phyloP scores from a whole-genome alignment of 2,888 invertebrate genomes.

The Blastobasis adustella region DNA sequence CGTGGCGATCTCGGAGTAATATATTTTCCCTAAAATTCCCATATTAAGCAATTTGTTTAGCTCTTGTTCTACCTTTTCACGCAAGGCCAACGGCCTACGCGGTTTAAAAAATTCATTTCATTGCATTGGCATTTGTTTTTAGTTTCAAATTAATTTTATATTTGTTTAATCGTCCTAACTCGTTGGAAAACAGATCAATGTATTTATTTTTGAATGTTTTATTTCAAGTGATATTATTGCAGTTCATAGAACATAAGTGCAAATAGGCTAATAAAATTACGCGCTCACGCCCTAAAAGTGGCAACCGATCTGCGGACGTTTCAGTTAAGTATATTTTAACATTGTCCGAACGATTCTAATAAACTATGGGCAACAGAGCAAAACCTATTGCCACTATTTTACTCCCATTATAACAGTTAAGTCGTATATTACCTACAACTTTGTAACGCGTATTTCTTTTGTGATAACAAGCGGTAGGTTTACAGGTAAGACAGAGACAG shows the following conservation, averaged over 20 bases:
- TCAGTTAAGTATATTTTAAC: too few species aligned
- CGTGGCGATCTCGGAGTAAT: constrained; percentile 9
- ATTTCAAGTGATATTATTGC: too few species aligned
- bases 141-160: constrained; percentile 11
- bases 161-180: constrained; percentile 10
- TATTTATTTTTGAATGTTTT: neutral
- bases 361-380: too few species aligned
- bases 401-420: too few species aligned
- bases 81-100: constrained; percentile 11
- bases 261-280: constrained; percentile 9
- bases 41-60: constrained; percentile 9
- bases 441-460: too few species aligned
- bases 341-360: too few species aligned
- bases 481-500: too few species aligned
- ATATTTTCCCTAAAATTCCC: constrained; percentile 11
- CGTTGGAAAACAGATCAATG: constrained; percentile 4
- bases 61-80: constrained; percentile 11
- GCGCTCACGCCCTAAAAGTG: too few species aligned
- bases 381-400: too few species aligned
- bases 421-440: too few species aligned
- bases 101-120: constrained; percentile 12
- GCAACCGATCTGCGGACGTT: too few species aligned
- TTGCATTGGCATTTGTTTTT: constrained; percentile 7
- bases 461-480: too few species aligned
- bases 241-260: constrained; percentile 3